Base-by-base conservation (phyloP, 1,140 invertebrate species). In the Triops cancriformis region DNA sequence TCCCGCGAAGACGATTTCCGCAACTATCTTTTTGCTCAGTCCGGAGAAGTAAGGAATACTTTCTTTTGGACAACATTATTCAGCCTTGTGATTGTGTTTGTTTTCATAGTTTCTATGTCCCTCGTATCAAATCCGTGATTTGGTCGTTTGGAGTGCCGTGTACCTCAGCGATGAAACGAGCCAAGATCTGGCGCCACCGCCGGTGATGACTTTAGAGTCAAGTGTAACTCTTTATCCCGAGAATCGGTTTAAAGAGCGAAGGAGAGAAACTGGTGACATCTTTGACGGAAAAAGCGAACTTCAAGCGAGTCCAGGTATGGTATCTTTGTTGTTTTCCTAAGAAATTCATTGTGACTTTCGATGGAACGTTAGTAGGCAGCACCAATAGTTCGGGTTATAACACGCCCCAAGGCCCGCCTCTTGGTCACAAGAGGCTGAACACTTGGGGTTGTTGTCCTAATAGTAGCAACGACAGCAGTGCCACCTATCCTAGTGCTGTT, bases 81-180 rank as follows among this genome's bases (percentile, higher is more conserved):
- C 11, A 37, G 18, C 12, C 18, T 26, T 77, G 74, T 76, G 27
- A 64, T 73, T 26, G 72, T 77, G 74, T 79, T 75, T 77, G 37
- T 73, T 51, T 82, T 84, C 83, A 72, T 83, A 94, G 91, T 92
- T 95, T 81, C 87, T 97, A 81, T 94, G 92, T 89, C 94, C 95
- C 73, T 91, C 91, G 81, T 93, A 89, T 84, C 92, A 93, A 84
- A 90, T 95, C 72, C 89, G 93, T 77, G 90, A 93, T 82, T 87
- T 97, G 82, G 87, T 88, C 42, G 85, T 97, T 77, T 97, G 95
- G 95, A 89, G 88, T 72, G 91, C 93, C 79, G 89, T 97, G 27
- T 96, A 96, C 86, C 86, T 94, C 79, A 91, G 91, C 77, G 82
- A 72, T 14, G 80, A 78, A 72, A 80, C 77, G 45, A 80, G 78